These are phyloP conservation scores for Trissoscelio sp. DNA, from an alignment of 2,888 invertebrate genomes.

Conservation along the genomic window DNA sequence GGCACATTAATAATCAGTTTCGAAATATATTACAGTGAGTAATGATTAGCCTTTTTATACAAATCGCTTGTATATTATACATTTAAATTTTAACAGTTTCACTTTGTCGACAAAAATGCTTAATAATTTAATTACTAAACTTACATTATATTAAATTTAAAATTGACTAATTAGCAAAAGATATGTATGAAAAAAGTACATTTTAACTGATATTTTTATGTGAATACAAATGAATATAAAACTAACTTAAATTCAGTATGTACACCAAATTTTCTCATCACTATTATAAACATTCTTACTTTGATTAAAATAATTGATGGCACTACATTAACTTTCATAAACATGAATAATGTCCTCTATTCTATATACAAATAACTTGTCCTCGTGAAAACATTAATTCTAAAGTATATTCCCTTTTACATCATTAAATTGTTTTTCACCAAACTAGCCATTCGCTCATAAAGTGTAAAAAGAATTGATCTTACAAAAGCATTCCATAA, in stretches of 20 bases:
- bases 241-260: too few species aligned
- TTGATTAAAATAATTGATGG: conserved; percentile 16
- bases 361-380: conserved; percentile 25
- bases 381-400: not conserved
- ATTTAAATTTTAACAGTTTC: conserved; percentile 27
- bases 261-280: too few species aligned
- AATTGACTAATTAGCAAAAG: too few species aligned
- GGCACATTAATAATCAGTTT: conserved; percentile 48
- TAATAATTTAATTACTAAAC: not conserved
- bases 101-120: not conserved
- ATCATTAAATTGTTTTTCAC: not conserved
- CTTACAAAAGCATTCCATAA: not conserved
- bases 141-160: not conserved
- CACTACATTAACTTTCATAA: conserved; percentile 15
- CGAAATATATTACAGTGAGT: conserved; percentile 31
- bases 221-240: not conserved
- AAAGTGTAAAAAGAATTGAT: conserved; percentile 1
- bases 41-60: conserved; percentile 27
- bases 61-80: conserved; percentile 11
- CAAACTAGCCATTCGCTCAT: not conserved
- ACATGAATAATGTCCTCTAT: conserved; percentile 14
- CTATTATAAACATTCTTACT: not conserved
- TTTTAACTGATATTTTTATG: too few species aligned
- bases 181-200: too few species aligned
- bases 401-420: conserved; percentile 16